Conservation (phyloP, 2,113 vertebrate species). For the Myiopsitta monachus region DNA sequence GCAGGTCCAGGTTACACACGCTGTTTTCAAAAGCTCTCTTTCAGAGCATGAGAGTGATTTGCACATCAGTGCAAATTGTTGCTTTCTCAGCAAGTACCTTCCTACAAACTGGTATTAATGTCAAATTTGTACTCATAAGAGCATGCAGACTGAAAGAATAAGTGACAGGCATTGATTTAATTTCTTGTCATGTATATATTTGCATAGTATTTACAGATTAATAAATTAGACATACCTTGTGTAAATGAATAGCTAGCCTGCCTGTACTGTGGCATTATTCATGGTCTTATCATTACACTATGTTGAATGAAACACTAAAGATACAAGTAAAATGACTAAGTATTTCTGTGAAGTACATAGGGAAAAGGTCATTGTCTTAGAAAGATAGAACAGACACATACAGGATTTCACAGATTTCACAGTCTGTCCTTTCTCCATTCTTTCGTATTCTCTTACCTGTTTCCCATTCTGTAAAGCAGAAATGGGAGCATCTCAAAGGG, state of each 20-base stretch:
- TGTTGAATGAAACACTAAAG: conserved; percentile 27
- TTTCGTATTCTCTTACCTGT: not conserved
- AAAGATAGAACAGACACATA: not conserved
- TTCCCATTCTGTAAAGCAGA: not conserved
- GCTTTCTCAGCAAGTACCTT: conserved; percentile 31
- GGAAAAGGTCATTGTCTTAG: not conserved
- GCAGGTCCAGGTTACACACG: not conserved
- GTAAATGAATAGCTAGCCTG: conserved; percentile 37
- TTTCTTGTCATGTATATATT: conserved; percentile 32
- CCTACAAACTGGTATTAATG: conserved; percentile 19
- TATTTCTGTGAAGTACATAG: not conserved
- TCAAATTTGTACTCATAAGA: conserved; percentile 4
- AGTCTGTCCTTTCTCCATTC: not conserved
- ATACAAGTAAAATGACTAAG: not conserved
- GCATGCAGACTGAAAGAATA: conserved; percentile 4
- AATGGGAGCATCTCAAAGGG: not conserved
- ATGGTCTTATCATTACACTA: not conserved
- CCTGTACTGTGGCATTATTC: not conserved
- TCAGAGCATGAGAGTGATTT: not conserved
- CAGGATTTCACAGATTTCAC: not conserved
- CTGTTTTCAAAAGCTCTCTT: not conserved
- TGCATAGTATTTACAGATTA: conserved; percentile 30
- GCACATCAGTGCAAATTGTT: not conserved
- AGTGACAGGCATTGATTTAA: conserved; percentile 34
- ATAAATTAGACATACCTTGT: conserved; percentile 8